Evolutionary conservation across 2,888 invertebrate genomes (phyloP).

Genomic region (Diarsia mendica): DNA sequence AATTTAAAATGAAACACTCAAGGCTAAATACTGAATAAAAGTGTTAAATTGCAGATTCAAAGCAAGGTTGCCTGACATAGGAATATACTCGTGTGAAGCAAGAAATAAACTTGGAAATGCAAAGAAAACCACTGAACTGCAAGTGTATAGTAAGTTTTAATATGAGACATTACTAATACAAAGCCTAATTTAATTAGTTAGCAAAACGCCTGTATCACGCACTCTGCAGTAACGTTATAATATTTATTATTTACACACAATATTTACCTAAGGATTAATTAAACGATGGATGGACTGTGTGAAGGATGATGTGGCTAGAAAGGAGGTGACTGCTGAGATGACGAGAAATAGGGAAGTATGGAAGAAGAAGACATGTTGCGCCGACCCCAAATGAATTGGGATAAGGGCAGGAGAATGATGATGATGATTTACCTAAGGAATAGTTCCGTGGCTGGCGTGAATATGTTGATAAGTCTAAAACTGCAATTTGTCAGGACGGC

Average conservation of each 20-base stretch:
- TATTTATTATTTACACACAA: background rate
- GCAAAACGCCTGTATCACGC: background rate
- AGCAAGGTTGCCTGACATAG: constrained; percentile 54
- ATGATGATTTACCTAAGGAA: too few relatives aligned
- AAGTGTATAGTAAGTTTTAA: constrained; percentile 68
- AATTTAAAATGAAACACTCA: background rate
- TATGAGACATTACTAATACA: background rate
- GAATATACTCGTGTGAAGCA: constrained; percentile 73
- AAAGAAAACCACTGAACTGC: constrained; percentile 60
- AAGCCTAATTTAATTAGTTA: background rate
- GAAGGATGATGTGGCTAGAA: too few relatives aligned
- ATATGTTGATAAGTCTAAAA: too few relatives aligned
- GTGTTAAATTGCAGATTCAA: constrained; percentile 58
- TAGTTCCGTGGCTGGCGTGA: too few relatives aligned
- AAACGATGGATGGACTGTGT: too few relatives aligned
- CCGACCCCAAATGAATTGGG: too few relatives aligned
- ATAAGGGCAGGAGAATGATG: too few relatives aligned
- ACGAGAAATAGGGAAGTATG: too few relatives aligned
- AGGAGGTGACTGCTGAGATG: too few relatives aligned
- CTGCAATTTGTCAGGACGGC: too few relatives aligned
- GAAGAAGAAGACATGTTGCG: too few relatives aligned
- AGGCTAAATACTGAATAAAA: background rate
- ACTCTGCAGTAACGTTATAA: background rate
- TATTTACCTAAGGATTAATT: too few relatives aligned
- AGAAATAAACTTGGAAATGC: constrained; percentile 67